A percentile compares a stretch with the other conserved stretches of the same genome.
Conservation (phyloP, 2,797 vertebrate genomes). For the Crenichthys baileyi region DNA sequence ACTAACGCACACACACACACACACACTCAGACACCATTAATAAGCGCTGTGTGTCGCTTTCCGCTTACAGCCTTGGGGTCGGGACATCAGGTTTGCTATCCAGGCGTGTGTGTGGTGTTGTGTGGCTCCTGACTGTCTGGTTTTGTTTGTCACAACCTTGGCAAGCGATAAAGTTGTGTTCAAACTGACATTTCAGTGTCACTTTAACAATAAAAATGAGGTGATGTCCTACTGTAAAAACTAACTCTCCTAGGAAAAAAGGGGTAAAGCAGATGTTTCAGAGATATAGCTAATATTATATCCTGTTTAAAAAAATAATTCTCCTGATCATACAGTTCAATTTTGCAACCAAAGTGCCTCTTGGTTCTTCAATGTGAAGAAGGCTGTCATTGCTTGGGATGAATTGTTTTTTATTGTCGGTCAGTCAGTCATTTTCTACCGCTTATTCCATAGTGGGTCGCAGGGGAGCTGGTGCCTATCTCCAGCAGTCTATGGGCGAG, state of each 20-base stretch:
- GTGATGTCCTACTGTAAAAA: background rate
- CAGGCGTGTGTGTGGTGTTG: constrained; percentile 6
- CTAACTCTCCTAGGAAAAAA: background rate
- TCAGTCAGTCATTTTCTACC: no score
- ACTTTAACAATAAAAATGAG: background rate
- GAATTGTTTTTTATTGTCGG: no score
- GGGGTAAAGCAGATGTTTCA: background rate
- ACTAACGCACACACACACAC: constrained; percentile 32
- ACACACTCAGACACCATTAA: constrained; percentile 39
- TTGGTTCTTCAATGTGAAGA: background rate
- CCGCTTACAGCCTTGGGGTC: constrained; percentile 36
- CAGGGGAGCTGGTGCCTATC: no score
- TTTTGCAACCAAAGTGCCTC: background rate
- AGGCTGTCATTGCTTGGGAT: background rate
- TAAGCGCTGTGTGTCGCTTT: constrained; percentile 46
- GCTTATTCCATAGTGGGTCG: no score
- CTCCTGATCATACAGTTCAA: background rate
- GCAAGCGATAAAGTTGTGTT: constrained; percentile 2
- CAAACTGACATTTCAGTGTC: constrained; percentile 38
- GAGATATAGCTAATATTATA: background rate
- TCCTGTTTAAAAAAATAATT: background rate
- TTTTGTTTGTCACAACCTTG: constrained; percentile 31
- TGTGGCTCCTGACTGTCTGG: constrained; percentile 50
- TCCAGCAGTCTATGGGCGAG: no score
- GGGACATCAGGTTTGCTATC: constrained; percentile 17